Evolutionary conservation across 2,888 invertebrate species (phyloP).

Genomic region (Elmis aenea): DNA sequence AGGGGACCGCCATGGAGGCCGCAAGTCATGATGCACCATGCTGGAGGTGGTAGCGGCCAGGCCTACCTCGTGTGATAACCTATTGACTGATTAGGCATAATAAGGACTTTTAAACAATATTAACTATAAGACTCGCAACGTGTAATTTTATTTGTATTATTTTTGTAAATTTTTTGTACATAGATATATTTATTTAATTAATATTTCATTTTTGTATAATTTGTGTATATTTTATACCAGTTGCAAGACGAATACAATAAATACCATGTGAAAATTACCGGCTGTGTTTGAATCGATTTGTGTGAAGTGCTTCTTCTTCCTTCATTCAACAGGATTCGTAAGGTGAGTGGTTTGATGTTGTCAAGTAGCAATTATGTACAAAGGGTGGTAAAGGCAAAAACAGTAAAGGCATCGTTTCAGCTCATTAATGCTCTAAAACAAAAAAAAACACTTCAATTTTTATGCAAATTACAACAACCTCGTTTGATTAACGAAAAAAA

Average conservation of each 20-base stretch:
- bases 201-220: slow-evolving; percentile 42
- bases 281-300: slow-evolving; percentile 20
- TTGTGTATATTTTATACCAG: slow-evolving; percentile 49
- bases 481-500: no score
- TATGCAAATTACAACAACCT: no score
- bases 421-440: no score
- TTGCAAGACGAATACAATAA: slow-evolving; percentile 44
- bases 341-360: slow-evolving; percentile 22
- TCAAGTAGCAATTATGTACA: no score
- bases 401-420: no score
- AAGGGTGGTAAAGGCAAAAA: no score
- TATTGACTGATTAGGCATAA: slow-evolving; percentile 46
- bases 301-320: slow-evolving; percentile 9
- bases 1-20: slow-evolving; percentile 54
- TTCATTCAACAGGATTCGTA: slow-evolving; percentile 7
- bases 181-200: slow-evolving; percentile 48
- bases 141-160: slow-evolving; percentile 40
- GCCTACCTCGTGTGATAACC: slow-evolving; percentile 66
- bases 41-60: slow-evolving; percentile 54
- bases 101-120: slow-evolving; percentile 23
- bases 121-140: slow-evolving; percentile 24
- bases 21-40: slow-evolving; percentile 44
- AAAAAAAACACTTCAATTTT: no score
- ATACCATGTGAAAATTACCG: slow-evolving; percentile 44
- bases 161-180: slow-evolving; percentile 49